Evolutionary conservation across 2,113 vertebrate genomes (phyloP).

Genomic region (Nothoprocta perdicaria): DNA sequence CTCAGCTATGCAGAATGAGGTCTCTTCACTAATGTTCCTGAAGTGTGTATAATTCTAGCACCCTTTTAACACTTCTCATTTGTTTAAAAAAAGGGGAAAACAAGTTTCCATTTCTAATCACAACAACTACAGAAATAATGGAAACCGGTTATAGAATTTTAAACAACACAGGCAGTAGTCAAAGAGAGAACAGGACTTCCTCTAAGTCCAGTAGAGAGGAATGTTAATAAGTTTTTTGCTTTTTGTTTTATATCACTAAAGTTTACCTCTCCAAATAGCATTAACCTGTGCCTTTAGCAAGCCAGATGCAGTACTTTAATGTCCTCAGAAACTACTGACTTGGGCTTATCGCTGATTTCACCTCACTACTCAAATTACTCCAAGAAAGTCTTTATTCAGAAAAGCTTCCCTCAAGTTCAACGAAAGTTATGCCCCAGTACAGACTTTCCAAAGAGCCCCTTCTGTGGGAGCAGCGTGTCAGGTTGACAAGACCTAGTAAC

Average conservation of each 20-base stretch:
- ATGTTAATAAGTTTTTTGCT: background rate
- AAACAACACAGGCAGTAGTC: conserved; percentile 8
- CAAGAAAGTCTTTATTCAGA: background rate
- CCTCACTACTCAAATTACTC: background rate
- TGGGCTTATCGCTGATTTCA: background rate
- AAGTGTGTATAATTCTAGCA: background rate
- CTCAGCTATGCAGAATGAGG: background rate
- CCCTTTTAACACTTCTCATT: background rate
- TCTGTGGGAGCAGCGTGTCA: background rate
- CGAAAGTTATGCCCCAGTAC: background rate
- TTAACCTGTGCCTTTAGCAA: background rate
- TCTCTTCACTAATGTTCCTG: background rate
- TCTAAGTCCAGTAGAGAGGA: background rate
- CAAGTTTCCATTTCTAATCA: background rate
- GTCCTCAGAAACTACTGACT: background rate
- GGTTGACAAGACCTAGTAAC: background rate
- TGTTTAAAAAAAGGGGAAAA: conserved; percentile 10
- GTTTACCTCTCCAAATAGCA: conserved; percentile 21
- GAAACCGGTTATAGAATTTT: conserved; percentile 15
- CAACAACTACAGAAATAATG: background rate
- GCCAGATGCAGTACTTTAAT: background rate
- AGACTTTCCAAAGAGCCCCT: accelerated
- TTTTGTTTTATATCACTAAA: background rate
- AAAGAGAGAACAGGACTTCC: background rate
- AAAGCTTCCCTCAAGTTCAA: background rate